Percentiles rank a stretch among this genome's conserved stretches.
Evolutionary conservation across 2,113 vertebrate genomes (phyloP).

Genomic region (Ictalurus furcatus): DNA sequence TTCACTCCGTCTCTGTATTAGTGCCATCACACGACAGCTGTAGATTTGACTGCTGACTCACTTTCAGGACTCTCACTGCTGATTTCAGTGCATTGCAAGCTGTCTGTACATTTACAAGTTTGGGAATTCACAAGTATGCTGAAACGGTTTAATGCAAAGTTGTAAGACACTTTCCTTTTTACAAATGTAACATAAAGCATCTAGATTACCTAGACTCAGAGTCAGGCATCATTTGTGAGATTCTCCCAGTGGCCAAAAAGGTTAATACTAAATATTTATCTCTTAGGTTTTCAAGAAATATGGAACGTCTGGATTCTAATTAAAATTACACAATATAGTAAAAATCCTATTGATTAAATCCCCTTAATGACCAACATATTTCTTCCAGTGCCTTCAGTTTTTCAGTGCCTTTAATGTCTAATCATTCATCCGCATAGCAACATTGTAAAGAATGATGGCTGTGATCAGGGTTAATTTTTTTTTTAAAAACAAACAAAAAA

Average conservation of each 20-base stretch:
- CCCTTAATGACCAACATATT: neutral
- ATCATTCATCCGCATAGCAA: neutral
- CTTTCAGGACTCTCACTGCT: neutral
- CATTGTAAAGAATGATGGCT: neutral
- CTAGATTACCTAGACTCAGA: neutral
- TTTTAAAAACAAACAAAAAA: too few relatives aligned
- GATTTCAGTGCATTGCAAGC: neutral
- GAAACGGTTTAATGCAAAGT: neutral
- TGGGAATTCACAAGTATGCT: neutral
- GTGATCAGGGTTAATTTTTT: slow-evolving; percentile 6
- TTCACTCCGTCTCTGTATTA: neutral
- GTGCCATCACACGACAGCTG: neutral
- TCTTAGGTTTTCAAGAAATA: neutral
- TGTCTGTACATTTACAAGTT: neutral
- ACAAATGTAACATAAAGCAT: neutral
- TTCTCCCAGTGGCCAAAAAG: neutral
- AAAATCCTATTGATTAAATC: neutral
- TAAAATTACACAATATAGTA: neutral
- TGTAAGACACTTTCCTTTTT: neutral
- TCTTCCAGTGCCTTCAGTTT: neutral
- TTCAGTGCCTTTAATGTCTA: neutral
- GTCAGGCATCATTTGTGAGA: neutral
- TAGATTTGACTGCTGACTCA: neutral
- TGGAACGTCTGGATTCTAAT: neutral
- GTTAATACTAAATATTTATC: neutral